Evolutionary conservation across 2,113 vertebrate genomes (phyloP).

Genomic region (Ariopsis seemanni): DNA sequence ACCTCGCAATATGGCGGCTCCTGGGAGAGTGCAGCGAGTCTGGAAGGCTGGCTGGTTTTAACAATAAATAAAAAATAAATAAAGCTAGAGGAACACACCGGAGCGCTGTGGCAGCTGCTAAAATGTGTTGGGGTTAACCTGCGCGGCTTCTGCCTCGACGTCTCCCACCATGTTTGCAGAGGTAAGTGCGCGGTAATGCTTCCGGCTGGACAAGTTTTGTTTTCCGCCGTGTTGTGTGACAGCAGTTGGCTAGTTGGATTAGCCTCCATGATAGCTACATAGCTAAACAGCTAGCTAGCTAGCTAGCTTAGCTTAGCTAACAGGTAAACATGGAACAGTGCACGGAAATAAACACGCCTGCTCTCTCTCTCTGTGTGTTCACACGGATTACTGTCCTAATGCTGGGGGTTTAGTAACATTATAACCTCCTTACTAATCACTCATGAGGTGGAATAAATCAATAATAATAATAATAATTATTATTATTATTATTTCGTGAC

Average conservation of each 20-base stretch:
- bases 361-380: conserved; percentile 43
- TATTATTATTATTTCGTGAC: too few relatives aligned
- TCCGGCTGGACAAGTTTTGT: conserved; percentile 47
- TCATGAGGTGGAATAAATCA: too few relatives aligned
- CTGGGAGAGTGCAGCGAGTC: conserved; percentile 68
- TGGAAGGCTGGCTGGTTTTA: conserved; percentile 69
- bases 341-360: conserved; percentile 24
- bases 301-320: conserved; percentile 52
- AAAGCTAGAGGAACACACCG: too few relatives aligned
- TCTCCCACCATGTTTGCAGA: conserved; percentile 76
- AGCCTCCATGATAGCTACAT: conserved; percentile 28
- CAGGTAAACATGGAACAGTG: conserved; percentile 68
- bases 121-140: conserved; percentile 73
- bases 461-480: too few relatives aligned
- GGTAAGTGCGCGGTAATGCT: conserved; percentile 63
- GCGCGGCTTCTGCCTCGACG: conserved; percentile 60
- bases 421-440: too few relatives aligned
- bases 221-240: conserved; percentile 44
- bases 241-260: conserved; percentile 43
- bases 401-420: too few relatives aligned
- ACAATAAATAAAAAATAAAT: conserved; percentile 32
- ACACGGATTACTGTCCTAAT: not conserved
- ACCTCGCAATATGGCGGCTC: conserved; percentile 75
- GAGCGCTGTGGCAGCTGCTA: conserved; percentile 52
- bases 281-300: too few relatives aligned